These are phyloP conservation scores for Meda fulgida DNA, from an alignment of 2,797 vertebrate genomes.

Conservation along the genomic window DNA sequence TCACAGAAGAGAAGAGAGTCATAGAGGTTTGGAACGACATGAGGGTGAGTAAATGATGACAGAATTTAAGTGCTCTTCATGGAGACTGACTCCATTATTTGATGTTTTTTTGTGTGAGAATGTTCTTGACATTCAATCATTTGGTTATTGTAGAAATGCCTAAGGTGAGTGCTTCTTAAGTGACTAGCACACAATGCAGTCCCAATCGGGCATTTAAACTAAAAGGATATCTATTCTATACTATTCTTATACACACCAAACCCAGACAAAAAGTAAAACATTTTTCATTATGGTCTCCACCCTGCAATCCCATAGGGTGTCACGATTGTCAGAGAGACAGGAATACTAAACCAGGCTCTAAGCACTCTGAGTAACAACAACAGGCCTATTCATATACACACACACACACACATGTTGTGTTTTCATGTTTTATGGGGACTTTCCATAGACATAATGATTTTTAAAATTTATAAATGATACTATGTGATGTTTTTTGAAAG, in stretches of 20 bases:
- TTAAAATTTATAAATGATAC: no score
- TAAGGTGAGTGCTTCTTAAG: background rate
- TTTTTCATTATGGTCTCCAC: slow-evolving; percentile 21
- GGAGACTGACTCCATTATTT: background rate
- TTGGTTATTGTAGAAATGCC: slow-evolving; percentile 13
- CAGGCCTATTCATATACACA: slow-evolving; percentile 48
- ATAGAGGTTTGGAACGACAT: background rate
- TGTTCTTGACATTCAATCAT: slow-evolving; percentile 26
- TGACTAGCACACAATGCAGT: slow-evolving; percentile 18
- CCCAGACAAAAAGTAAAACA: background rate
- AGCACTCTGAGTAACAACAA: slow-evolving; percentile 60
- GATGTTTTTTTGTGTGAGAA: background rate
- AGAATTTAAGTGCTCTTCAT: background rate
- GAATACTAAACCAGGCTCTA: slow-evolving; percentile 72
- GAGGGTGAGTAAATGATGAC: background rate
- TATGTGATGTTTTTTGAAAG: no score
- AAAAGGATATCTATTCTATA: slow-evolving; percentile 7
- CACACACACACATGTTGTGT: background rate
- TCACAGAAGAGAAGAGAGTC: background rate
- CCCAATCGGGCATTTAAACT: slow-evolving; percentile 4
- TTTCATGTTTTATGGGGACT: background rate
- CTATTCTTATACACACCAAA: slow-evolving; percentile 29
- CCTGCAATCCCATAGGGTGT: slow-evolving; percentile 45
- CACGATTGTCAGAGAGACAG: slow-evolving; percentile 60
- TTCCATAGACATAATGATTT: background rate